Evolutionary conservation across 2,888 invertebrate species (phyloP), one percentile per base, ranked within the genome.

Genomic region (Hofmannophila pseudospretella): DNA sequence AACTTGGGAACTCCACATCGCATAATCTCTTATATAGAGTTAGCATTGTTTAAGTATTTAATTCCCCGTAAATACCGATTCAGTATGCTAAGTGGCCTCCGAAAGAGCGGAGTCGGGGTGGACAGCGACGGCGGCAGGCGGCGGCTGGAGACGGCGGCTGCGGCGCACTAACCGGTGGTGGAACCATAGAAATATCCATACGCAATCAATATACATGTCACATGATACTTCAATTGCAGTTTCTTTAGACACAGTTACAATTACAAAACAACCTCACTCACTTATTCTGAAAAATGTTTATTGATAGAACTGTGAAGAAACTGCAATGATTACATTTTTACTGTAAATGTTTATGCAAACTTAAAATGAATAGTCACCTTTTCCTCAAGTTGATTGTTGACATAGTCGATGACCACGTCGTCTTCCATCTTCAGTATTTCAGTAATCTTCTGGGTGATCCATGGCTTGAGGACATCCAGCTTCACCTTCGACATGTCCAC

Each of bases 401-500:
- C 97, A 90, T 97, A 99, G 80, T 99, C 98, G 48, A 98, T 96
- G 51, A 99, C 94, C 26, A 99, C 99, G 81, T 99, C 99, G 77
- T 99, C 99, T 84, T 99, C 99, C 80, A 98, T 96, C 58, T 97
- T 96, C 36, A 99, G 90, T 42, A 99, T 93, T 68, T 98, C 97
- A 2, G 97, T 98, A 41, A 99, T 94, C 81, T 97, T 96, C 71
- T 96, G 94, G 16, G 97, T 96, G 67, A 99, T 99, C 99, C 99
- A 99, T 48, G 99, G 99, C 70, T 99, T 98, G 63, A 99, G 90
- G 29, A 97, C 96, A 68, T 99, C 98, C 62, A 99, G 86, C 77
- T 99, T 99, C 41, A 99, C 96, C 88, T 98, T 98, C 35, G 94
- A 93, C 96, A 99, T 97, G 77, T 99, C 98, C 75, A 99, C 95